Evolutionary conservation across 2,113 vertebrate species (phyloP).

Genomic region (Parotia lawesii): DNA sequence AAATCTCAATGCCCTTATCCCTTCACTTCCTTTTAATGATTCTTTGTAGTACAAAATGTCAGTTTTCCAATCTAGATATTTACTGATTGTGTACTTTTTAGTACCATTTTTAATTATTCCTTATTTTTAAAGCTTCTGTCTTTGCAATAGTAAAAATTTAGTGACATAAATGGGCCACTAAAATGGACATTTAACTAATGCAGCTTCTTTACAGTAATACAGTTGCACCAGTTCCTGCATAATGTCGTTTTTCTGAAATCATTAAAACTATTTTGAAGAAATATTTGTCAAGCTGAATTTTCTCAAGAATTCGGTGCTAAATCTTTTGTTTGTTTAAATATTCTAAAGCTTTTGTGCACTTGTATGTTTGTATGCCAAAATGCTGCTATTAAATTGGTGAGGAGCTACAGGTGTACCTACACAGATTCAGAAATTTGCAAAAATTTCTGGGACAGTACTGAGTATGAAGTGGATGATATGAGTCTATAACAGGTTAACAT

Average conservation of each 20-base stretch:
- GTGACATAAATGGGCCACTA: neutral
- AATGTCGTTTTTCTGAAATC: neutral
- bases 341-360: neutral
- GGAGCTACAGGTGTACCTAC: neutral
- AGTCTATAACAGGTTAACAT: neutral
- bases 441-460: neutral
- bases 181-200: neutral
- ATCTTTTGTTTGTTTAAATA: neutral
- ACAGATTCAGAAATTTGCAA: neutral
- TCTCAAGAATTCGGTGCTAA: neutral
- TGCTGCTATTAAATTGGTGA: neutral
- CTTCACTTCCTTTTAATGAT: neutral
- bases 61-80: neutral
- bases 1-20: neutral
- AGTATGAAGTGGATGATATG: neutral
- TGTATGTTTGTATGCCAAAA: neutral
- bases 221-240: neutral
- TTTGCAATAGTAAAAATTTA: neutral
- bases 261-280: neutral
- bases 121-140: neutral
- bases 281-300: neutral
- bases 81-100: neutral
- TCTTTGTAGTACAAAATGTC: neutral
- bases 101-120: neutral
- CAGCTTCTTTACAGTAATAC: neutral